A percentile compares a stretch with the other conserved stretches of the same genome.
These are phyloP conservation scores for Oikopleura albicans DNA, from an alignment of 23 tunicate species.

Conservation along the genomic window DNA sequence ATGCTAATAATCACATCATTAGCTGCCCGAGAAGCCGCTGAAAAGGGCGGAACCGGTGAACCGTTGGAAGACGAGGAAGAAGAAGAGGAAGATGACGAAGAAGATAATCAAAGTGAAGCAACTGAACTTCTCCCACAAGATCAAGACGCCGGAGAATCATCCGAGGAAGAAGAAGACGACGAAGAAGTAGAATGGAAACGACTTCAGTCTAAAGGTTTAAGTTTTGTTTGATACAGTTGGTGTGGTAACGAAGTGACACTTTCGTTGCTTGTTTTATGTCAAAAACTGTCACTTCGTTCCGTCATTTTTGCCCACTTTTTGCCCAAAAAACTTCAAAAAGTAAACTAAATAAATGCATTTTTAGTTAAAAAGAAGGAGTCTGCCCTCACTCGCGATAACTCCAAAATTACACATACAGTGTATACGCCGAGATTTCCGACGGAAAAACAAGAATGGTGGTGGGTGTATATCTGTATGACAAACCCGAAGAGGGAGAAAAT, in stretches of 20 bases:
- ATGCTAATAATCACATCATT: no score
- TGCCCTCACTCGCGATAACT: not conserved
- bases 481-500: not conserved
- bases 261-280: no score
- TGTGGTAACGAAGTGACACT: no score
- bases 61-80: constrained; percentile 16
- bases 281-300: no score
- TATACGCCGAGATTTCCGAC: constrained; percentile 55
- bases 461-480: constrained; percentile 53
- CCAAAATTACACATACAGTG: constrained; percentile 54
- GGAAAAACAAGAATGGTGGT: constrained; percentile 99
- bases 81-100: constrained; percentile 27
- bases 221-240: not conserved
- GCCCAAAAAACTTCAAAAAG: no score
- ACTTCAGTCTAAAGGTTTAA: not conserved
- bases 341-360: not conserved
- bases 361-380: not conserved
- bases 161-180: not conserved
- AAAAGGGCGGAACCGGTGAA: constrained; percentile 21
- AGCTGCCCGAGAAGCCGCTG: constrained; percentile 19
- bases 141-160: not conserved
- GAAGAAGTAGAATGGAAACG: not conserved
- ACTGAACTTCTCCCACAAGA: not conserved
- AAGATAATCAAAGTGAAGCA: constrained; percentile 37
- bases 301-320: no score